Base-by-base conservation (phyloP, 2,797 vertebrate genomes). In the Monodelphis domestica region DNA sequence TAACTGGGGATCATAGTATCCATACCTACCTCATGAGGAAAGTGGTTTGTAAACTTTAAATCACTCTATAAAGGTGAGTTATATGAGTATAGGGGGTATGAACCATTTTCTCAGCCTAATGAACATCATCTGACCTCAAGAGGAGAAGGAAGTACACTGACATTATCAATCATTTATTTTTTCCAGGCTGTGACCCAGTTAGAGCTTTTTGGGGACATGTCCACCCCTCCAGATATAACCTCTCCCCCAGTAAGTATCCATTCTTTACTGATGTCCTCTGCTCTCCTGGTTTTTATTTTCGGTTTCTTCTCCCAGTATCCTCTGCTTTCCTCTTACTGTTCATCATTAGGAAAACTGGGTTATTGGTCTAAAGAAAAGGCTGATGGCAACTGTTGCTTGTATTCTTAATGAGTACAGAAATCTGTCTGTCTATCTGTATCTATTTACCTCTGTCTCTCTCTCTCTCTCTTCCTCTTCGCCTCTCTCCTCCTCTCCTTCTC, bases 161-260 rank as follows among this genome's bases (percentile, higher is more conserved):
- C 54, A 51, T 78, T 57, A 50, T 94, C 95, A 33, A 78, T 78
- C 29, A 11, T 28, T 92, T 90, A 95, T 93, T 89, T 98, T 97
- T 99, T 98, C 92, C 99, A 99, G 99, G 99, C 99, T 99, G 99
- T 99, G 99, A 99, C 99, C 98, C 99, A 99, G 97, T 99, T 99
- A 99, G 99, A 99, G 98, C 99, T 99, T 98, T 99, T 99, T 97
- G 99, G 99, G 98, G 99, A 99, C 98, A 99, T 99, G 99, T 99
- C 99, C 93, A 99, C 99, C 94, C 99, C 99, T 97, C 99, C 99
- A 96, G 99, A 99, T 98, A 99, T 99, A 99, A 99, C 99, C 96
- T 99, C 99, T 98, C 99, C 99, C 95, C 99, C 99, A 30, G 99
- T 99, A 98, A 99, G 99, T 99, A 97, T 91, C 15, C 63, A 15